phyloP scores from a whole-genome alignment of 2,113 vertebrate genomes.

The Pica pica region DNA sequence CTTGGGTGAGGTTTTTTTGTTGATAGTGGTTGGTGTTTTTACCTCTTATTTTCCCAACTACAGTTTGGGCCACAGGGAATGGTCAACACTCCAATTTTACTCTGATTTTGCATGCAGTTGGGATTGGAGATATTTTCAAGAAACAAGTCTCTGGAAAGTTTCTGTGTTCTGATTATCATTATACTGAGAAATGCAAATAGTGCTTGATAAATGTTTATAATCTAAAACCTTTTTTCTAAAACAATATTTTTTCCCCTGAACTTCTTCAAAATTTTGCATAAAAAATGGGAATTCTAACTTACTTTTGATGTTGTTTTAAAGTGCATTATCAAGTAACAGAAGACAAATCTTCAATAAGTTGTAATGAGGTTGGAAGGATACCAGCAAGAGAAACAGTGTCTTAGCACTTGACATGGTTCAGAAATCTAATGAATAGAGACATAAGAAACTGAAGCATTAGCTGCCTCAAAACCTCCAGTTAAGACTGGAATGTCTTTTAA shows the following conservation, averaged over 20 bases:
- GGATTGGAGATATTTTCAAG: background rate
- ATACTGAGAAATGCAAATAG: background rate
- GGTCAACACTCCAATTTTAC: background rate
- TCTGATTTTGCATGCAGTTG: background rate
- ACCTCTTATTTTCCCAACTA: background rate
- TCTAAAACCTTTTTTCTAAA: background rate
- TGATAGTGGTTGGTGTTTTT: fast-evolving
- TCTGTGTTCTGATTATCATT: background rate
- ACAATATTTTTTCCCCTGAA: background rate
- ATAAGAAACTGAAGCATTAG: background rate
- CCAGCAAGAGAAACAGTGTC: background rate
- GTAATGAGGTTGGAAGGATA: background rate
- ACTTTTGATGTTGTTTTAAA: background rate
- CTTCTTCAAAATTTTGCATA: background rate
- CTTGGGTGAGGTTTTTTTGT: fast-evolving
- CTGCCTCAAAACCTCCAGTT: background rate
- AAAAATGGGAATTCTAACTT: background rate
- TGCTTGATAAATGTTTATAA: background rate
- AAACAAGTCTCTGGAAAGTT: background rate
- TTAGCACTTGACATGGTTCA: background rate
- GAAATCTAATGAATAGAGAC: background rate
- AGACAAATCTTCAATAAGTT: background rate
- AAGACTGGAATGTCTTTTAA: background rate
- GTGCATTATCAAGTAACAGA: background rate
- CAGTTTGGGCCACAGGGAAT: background rate